These are phyloP conservation scores for Imbricaverruca yamaguchii DNA, from an alignment of 2,888 invertebrate species.

Conservation along the genomic window DNA sequence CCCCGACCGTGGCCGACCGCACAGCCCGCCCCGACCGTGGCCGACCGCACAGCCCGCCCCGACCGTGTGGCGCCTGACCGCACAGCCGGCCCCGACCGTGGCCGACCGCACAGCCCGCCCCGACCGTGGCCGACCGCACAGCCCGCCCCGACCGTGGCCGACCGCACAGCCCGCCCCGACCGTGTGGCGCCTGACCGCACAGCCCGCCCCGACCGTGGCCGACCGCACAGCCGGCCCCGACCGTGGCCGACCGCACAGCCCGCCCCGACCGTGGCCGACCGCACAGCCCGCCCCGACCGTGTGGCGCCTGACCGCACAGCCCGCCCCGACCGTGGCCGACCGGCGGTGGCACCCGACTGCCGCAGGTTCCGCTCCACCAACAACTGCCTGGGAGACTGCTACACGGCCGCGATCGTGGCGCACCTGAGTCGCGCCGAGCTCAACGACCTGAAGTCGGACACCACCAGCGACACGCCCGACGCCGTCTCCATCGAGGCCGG, in stretches of 20 bases:
- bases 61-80: not conserved
- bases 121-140: not conserved
- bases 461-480: not conserved
- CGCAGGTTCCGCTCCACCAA: conserved; percentile 76
- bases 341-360: too few relatives aligned
- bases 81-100: not conserved
- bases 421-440: conserved; percentile 52
- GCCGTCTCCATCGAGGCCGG: conserved; percentile 11
- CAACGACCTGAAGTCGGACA: conserved; percentile 3
- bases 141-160: not conserved
- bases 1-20: not conserved
- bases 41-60: too few relatives aligned
- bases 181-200: not conserved
- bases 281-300: not conserved
- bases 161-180: too few relatives aligned
- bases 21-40: not conserved
- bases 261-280: not conserved
- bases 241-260: not conserved
- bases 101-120: too few relatives aligned
- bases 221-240: too few relatives aligned
- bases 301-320: not conserved
- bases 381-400: conserved; percentile 80
- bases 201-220: not conserved
- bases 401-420: conserved; percentile 76
- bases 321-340: not conserved